These are phyloP conservation scores for Tragelaphus strepsiceros DNA, from an alignment of 2,113 vertebrate genomes.

Conservation along the genomic window DNA sequence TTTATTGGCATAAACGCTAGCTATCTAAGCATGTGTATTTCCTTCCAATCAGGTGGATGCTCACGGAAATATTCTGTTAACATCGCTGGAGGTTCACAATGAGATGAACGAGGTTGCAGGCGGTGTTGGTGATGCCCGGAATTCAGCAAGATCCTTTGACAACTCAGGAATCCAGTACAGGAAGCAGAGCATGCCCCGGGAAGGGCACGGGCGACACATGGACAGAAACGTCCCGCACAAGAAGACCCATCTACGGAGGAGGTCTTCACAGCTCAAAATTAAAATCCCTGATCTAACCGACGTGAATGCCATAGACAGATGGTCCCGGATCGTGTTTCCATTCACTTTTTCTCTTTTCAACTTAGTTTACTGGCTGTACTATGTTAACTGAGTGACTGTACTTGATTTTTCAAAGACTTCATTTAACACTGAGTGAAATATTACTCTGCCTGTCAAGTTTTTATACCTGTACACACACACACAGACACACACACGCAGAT, in stretches of 20 bases:
- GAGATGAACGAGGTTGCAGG: slow-evolving; percentile 93
- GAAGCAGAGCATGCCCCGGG: slow-evolving; percentile 85
- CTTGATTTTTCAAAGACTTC: slow-evolving; percentile 83
- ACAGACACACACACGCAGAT: slow-evolving; percentile 37
- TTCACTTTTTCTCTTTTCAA: slow-evolving; percentile 97
- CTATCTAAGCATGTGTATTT: neutral
- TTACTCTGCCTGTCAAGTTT: slow-evolving; percentile 84
- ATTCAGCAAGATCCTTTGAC: slow-evolving; percentile 93
- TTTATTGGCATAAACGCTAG: too few relatives aligned
- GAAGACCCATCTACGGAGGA: slow-evolving; percentile 90
- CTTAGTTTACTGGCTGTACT: slow-evolving; percentile 99
- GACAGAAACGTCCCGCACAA: slow-evolving; percentile 87
- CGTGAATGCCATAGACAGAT: slow-evolving; percentile 97
- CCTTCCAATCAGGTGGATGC: slow-evolving; percentile 88
- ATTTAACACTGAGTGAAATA: slow-evolving; percentile 78
- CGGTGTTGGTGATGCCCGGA: slow-evolving; percentile 85
- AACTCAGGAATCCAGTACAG: slow-evolving; percentile 95
- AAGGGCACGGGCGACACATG: slow-evolving; percentile 81
- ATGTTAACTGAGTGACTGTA: slow-evolving; percentile 92
- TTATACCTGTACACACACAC: slow-evolving; percentile 74
- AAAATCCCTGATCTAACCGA: slow-evolving; percentile 98
- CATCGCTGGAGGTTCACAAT: slow-evolving; percentile 96
- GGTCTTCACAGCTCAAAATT: slow-evolving; percentile 96
- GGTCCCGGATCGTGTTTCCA: slow-evolving; percentile 97
- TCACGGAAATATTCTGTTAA: slow-evolving; percentile 94